Base-by-base conservation (phyloP, 2,113 vertebrate species). In the Polyodon spathula region DNA sequence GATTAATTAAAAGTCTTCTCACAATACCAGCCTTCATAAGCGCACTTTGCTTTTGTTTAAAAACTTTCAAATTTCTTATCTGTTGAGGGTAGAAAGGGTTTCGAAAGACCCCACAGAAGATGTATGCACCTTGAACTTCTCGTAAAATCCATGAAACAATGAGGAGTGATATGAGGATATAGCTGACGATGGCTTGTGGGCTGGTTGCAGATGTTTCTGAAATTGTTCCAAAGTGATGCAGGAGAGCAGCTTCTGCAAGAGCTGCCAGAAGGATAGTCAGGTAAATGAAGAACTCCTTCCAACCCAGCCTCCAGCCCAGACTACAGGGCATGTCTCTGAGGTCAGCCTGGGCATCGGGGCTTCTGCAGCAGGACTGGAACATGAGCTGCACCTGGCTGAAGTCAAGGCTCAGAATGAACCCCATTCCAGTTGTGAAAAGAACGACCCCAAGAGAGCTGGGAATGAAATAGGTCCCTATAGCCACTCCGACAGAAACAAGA, bases 61-160 rank as follows among this genome's bases (percentile, higher is more conserved):
- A 94, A 12, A 85, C 83, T 71, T 87, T 83, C 66, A 89, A 76
- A 66, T 80, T 88, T 68, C 82, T 86, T 63, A 89, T 77, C 67
- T 92, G 88, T 84, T 91, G 93, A 54, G 94, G 93, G 71, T 92
- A 97, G 68, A 96, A 81, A 58, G 96, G 96, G 76, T 98, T 98
- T 76, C 89, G 80, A 73, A 97, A 82, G 73, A 91, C 75, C 66
- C 95, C 95, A 75, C 91, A 89, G 58, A 94, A 77, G n/a, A 88
- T 40, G 76, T 90, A 97, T 6, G 92, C 86, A 53, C 90, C 84
- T 72, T 98, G 96, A 77, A 95, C 81, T 81, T 96, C 92, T 86
- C 88, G 78, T 64, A 97, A 88, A 70, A 84, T 73, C 89, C 89
- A 93, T 52, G 81, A 77, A 55, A 87, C 65, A 64, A 76, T 60